Percentiles rank a stretch among this genome's conserved stretches.
Evolutionary conservation across 1,140 invertebrate species (phyloP).

Genomic region (Apis laboriosa): DNA sequence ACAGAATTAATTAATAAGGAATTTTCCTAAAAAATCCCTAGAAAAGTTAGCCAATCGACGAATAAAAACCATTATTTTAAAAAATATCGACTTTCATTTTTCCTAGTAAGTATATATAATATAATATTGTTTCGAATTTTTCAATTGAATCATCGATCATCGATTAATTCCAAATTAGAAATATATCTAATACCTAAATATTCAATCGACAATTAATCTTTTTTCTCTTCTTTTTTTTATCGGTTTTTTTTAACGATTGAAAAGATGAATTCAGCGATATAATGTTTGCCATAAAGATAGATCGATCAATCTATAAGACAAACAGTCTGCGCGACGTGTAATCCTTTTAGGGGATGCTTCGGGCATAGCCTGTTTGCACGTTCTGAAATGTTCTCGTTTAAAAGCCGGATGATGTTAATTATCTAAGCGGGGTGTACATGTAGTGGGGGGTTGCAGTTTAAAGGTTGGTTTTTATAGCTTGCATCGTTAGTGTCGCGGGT

Average conservation of each 20-base stretch:
- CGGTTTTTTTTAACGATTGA: not conserved
- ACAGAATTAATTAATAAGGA: no score
- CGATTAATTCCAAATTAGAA: not conserved
- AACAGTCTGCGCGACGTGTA: constrained; percentile 9
- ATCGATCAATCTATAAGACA: constrained; percentile 34
- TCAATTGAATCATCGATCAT: not conserved
- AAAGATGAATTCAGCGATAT: not conserved
- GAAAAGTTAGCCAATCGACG: no score
- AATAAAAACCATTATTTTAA: no score
- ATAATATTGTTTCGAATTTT: no score
- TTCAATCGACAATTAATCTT: no score
- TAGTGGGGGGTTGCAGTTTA: not conserved
- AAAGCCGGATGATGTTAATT: constrained; percentile 30
- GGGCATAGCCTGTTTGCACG: constrained; percentile 15
- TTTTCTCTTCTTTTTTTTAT: not conserved
- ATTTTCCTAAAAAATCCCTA: no score
- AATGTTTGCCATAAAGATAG: constrained; percentile 7
- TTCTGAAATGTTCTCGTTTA: constrained; percentile 14
- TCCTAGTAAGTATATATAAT: no score
- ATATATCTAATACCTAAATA: not conserved
- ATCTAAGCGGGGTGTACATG: not conserved
- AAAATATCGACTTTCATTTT: no score
- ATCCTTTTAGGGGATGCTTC: constrained; percentile 23
- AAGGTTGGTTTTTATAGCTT: not conserved
- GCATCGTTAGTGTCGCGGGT: no score